Percentiles rank a stretch among this genome's conserved stretches.
Conservation (phyloP, 1,140 invertebrate genomes). For the Cotesia typhae region DNA sequence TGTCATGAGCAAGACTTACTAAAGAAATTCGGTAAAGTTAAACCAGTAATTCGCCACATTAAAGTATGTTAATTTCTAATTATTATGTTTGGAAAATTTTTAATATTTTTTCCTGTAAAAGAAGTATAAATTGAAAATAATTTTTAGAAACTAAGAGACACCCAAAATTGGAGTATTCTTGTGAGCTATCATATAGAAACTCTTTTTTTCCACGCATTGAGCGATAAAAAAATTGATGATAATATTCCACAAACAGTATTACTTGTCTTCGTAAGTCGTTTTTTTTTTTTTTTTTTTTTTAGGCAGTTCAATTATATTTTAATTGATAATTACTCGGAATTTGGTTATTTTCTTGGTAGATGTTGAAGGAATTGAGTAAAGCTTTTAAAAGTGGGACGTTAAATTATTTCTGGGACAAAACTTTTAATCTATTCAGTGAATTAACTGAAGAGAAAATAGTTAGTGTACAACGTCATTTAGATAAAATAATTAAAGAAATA, state of each 20-base stretch:
- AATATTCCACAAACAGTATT: not conserved
- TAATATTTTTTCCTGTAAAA: no score
- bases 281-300: conserved; percentile 14
- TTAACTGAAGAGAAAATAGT: not conserved
- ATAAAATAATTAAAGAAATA: conserved; percentile 39
- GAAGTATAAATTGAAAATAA: not conserved
- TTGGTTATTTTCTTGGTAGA: conserved; percentile 41
- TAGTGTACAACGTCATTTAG: conserved; percentile 33
- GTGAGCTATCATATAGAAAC: conserved; percentile 55
- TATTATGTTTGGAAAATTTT: no score
- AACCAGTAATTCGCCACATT: conserved; percentile 46
- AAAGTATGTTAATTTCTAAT: conserved; percentile 42
- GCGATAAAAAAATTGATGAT: not conserved
- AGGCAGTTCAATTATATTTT: not conserved
- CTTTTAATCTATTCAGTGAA: conserved; percentile 45
- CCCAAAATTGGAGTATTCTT: conserved; percentile 37
- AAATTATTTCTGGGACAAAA: conserved; percentile 44
- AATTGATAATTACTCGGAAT: not conserved
- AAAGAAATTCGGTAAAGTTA: conserved; percentile 30
- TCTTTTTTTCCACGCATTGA: conserved; percentile 41
- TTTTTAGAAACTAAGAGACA: conserved; percentile 50
- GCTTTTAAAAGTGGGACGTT: conserved; percentile 24
- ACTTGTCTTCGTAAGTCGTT: conserved; percentile 34
- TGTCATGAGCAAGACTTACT: conserved; percentile 44
- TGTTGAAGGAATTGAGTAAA: conserved; percentile 44